Evolutionary conservation across 2,113 vertebrate species (phyloP).

Genomic region (Neomonachus schauinslandi): DNA sequence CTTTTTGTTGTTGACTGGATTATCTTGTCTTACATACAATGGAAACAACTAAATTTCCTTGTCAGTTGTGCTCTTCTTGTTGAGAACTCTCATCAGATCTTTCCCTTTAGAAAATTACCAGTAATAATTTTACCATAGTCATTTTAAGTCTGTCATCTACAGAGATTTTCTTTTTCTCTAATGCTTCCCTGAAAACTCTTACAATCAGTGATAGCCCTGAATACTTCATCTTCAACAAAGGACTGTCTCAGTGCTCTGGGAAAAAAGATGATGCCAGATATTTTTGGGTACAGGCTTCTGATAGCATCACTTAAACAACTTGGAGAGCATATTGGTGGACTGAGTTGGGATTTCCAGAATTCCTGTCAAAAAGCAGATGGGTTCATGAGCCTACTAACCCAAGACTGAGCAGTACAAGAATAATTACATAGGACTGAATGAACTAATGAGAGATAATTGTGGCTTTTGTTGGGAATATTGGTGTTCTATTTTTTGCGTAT

Average conservation of each 20-base stretch:
- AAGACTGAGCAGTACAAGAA: not conserved
- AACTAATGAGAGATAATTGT: not conserved
- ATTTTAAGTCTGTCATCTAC: not conserved
- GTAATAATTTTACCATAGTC: not conserved
- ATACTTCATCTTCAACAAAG: not conserved
- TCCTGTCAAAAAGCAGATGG: not conserved
- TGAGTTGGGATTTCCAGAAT: not conserved
- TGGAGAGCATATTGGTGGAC: not conserved
- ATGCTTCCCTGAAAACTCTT: not conserved
- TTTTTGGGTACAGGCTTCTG: not conserved
- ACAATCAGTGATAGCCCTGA: not conserved
- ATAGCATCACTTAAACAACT: not conserved
- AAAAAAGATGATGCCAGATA: not conserved
- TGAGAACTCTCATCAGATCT: not conserved
- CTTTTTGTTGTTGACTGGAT: not conserved
- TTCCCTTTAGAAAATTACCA: not conserved
- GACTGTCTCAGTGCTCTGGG: not conserved
- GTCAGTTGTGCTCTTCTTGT: not conserved
- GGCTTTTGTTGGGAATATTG: not conserved
- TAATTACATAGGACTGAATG: not conserved
- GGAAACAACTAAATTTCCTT: not conserved
- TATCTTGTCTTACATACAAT: not conserved
- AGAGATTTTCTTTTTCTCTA: not conserved
- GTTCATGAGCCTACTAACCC: not conserved
- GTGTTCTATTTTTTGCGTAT: not conserved